A percentile compares a stretch with the other conserved stretches of the same genome.
phyloP scores from a whole-genome alignment of 1,140 invertebrate species.

The Goniozus legneri region DNA sequence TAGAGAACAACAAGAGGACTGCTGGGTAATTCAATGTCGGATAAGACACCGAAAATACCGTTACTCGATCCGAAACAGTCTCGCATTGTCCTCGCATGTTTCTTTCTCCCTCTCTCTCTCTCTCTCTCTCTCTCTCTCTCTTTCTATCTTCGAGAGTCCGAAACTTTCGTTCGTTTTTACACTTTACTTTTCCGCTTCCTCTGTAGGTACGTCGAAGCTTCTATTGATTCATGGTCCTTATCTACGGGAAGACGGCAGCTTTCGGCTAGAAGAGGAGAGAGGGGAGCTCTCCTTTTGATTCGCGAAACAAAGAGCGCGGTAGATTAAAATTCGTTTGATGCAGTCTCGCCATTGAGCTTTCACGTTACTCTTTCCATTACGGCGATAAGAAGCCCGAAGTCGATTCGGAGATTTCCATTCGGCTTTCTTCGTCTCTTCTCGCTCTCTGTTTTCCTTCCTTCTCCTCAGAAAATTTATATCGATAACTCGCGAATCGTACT shows the following conservation, averaged over 20 bases:
- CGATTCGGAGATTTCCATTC: constrained; percentile 20
- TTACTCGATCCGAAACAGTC: no score
- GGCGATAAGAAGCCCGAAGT: constrained; percentile 25
- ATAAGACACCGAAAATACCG: no score
- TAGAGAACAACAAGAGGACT: no score
- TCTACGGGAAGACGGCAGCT: constrained; percentile 18
- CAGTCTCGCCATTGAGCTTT: constrained; percentile 21
- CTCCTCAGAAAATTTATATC: background rate
- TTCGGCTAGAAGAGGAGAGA: no score
- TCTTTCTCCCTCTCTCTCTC: constrained; percentile 11
- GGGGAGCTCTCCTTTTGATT: no score
- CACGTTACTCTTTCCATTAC: constrained; percentile 34
- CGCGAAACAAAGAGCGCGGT: constrained; percentile 26
- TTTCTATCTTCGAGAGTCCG: constrained; percentile 12
- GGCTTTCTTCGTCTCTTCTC: constrained; percentile 19
- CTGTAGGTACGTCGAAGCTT: background rate
- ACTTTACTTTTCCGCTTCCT: background rate
- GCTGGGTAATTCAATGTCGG: no score
- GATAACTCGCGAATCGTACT: background rate
- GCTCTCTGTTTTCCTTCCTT: constrained; percentile 3
- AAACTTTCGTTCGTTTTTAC: background rate
- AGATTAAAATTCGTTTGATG: constrained; percentile 39
- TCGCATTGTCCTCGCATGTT: no score
- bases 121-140: constrained; percentile 7
- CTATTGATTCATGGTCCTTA: constrained; percentile 22